Percentiles rank a stretch among this genome's conserved stretches.
These are phyloP conservation scores for Trematocara unimaculatum DNA, from an alignment of 2,113 vertebrate species.

Conservation along the genomic window DNA sequence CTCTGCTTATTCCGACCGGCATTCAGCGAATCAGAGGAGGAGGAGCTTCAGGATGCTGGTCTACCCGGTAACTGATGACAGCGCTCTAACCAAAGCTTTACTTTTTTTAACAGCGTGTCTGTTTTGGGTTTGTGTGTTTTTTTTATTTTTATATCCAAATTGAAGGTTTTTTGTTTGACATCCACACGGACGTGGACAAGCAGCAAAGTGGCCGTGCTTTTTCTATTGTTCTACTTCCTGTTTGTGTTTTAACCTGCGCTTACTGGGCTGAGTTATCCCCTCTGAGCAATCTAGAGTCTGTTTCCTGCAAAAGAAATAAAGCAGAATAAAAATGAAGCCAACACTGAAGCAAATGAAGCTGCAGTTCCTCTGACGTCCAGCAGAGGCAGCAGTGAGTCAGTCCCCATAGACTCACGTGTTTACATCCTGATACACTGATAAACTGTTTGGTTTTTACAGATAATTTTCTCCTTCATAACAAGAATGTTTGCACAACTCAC, in stretches of 20 bases:
- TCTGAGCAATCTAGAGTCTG: neutral
- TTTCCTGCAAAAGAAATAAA: neutral
- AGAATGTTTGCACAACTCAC: neutral
- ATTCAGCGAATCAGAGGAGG: neutral
- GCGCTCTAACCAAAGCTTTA: neutral
- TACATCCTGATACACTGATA: neutral
- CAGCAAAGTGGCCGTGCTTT: neutral
- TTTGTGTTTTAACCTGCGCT: neutral
- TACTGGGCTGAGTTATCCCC: neutral
- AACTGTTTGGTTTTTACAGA: neutral
- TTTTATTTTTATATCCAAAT: neutral
- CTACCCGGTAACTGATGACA: neutral
- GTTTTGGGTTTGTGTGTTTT: neutral
- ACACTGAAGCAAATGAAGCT: neutral
- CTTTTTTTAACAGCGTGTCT: neutral
- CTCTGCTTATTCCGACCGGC: slow-evolving; percentile 35
- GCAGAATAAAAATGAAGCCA: neutral
- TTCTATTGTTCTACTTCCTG: neutral
- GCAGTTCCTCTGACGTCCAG: neutral
- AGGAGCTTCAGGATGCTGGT: slow-evolving; percentile 29
- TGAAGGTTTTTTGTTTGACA: neutral
- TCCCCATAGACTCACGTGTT: neutral
- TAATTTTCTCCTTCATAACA: neutral
- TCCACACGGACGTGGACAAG: neutral
- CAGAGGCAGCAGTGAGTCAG: neutral